Percentiles rank a stretch among this genome's conserved stretches.
These are phyloP conservation scores for Noctua janthina DNA, from an alignment of 2,888 invertebrate genomes.

Conservation along the genomic window DNA sequence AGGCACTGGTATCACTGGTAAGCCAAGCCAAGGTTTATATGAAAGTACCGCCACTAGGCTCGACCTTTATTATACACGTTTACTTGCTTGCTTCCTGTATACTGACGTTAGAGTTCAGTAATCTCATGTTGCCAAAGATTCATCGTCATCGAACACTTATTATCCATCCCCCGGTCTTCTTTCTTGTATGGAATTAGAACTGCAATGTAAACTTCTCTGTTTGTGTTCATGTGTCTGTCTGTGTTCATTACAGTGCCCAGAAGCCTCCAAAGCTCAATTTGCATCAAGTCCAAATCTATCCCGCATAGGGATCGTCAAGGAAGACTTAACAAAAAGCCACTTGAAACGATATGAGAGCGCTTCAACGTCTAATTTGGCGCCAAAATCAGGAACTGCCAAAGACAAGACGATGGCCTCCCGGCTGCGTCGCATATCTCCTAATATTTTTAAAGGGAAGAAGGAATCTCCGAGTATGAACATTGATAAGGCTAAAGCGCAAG, in stretches of 20 bases:
- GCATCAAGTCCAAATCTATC: constrained; percentile 86
- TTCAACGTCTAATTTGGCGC: constrained; percentile 79
- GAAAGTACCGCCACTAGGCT: not conserved
- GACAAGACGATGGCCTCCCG: constrained; percentile 77
- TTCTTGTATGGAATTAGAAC: not conserved
- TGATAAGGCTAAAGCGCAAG: constrained; percentile 71
- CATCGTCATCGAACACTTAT: not conserved
- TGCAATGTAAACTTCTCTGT: not conserved
- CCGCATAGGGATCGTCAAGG: constrained; percentile 69
- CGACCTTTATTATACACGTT: not conserved
- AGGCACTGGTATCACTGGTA: no score
- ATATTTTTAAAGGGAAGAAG: constrained; percentile 78
- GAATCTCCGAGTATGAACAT: constrained; percentile 67
- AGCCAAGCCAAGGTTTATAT: no score
- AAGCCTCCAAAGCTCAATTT: constrained; percentile 80
- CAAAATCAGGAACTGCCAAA: constrained; percentile 68
- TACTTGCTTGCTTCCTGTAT: not conserved
- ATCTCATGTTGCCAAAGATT: no score
- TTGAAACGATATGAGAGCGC: constrained; percentile 80
- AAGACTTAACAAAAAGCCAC: constrained; percentile 74
- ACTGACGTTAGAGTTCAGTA: not conserved
- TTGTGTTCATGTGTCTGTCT: constrained; percentile 64
- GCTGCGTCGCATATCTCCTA: constrained; percentile 81
- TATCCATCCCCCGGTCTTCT: not conserved
- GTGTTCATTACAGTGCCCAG: constrained; percentile 75